Conservation (phyloP, 2,797 vertebrate genomes). For the Distichodus sexfasciatus region DNA sequence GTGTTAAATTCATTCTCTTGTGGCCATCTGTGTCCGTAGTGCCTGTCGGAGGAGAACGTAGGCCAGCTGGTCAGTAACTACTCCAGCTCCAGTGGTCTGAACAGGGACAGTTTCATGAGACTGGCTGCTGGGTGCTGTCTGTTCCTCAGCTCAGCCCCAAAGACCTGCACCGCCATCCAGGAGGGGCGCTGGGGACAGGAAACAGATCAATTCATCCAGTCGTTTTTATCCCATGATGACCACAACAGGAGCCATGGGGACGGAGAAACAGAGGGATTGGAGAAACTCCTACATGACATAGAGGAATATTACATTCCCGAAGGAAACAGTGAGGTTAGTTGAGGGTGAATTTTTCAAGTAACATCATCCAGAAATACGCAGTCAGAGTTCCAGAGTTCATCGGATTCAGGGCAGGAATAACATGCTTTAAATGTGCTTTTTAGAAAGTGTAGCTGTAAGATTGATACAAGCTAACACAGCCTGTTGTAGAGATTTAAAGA, state of each 20-base stretch:
- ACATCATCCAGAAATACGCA: no score
- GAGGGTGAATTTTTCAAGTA: neutral
- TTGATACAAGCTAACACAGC: no score
- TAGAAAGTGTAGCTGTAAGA: no score
- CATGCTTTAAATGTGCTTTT: no score
- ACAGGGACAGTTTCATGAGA: slow-evolving; percentile 60
- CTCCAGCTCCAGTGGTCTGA: slow-evolving; percentile 27
- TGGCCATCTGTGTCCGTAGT: slow-evolving; percentile 19
- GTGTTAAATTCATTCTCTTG: neutral
- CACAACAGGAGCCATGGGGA: neutral
- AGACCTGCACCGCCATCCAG: slow-evolving; percentile 52
- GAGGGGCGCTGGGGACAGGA: slow-evolving; percentile 65
- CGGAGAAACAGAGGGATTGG: slow-evolving; percentile 42
- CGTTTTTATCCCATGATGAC: slow-evolving; percentile 37
- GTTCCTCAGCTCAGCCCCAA: slow-evolving; percentile 61
- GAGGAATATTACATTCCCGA: slow-evolving; percentile 57
- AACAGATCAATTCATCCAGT: slow-evolving; percentile 56
- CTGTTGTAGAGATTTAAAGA: no score
- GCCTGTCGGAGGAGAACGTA: slow-evolving; percentile 34
- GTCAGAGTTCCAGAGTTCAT: no score
- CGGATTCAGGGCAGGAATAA: no score
- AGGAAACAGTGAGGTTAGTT: slow-evolving; percentile 10
- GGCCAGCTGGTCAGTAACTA: slow-evolving; percentile 64
- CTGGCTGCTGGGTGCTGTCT: slow-evolving; percentile 61
- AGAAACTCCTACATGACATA: slow-evolving; percentile 58